Evolutionary conservation across 2,888 invertebrate genomes (phyloP).

Genomic region (Agrypnus murinus): DNA sequence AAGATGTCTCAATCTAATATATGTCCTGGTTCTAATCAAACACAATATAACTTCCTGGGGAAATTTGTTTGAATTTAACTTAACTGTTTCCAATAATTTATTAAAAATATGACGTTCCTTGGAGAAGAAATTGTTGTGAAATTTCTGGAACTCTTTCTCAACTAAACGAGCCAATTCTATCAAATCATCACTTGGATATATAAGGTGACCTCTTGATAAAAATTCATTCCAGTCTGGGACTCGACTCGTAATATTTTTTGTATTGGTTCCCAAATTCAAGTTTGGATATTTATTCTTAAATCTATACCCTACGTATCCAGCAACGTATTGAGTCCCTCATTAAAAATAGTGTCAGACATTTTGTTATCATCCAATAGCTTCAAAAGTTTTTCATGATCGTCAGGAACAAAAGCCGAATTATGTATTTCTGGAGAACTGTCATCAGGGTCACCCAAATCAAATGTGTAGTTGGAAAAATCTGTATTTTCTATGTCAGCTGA

Average conservation of each 20-base stretch:
- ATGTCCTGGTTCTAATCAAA: slow-evolving; percentile 34
- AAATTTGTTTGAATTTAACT: slow-evolving; percentile 33
- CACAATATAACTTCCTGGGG: slow-evolving; percentile 27
- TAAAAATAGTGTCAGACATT: slow-evolving; percentile 18
- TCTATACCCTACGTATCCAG: neutral
- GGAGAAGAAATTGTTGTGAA: slow-evolving; percentile 13
- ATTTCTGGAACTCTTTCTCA: slow-evolving; percentile 37
- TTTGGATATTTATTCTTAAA: slow-evolving; percentile 27
- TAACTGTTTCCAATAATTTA: no score
- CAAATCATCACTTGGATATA: slow-evolving; percentile 45
- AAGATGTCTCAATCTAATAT: slow-evolving; percentile 24
- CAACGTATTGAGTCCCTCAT: slow-evolving; percentile 21
- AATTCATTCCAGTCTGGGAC: slow-evolving; percentile 41
- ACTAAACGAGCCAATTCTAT: no score
- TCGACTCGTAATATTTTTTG: slow-evolving; percentile 22
- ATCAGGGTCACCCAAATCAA: no score
- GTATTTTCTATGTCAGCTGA: slow-evolving; percentile 1
- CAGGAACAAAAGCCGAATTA: slow-evolving; percentile 9
- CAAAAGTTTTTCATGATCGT: slow-evolving; percentile 19
- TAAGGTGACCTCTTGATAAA: slow-evolving; percentile 46
- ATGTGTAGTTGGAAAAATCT: slow-evolving; percentile 22
- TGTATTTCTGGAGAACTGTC: slow-evolving; percentile 18
- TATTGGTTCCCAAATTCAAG: slow-evolving; percentile 24
- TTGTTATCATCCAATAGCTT: slow-evolving; percentile 11
- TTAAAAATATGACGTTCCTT: no score